phyloP scores from a whole-genome alignment of 2,113 vertebrate species.

The Galeopterus variegatus region DNA sequence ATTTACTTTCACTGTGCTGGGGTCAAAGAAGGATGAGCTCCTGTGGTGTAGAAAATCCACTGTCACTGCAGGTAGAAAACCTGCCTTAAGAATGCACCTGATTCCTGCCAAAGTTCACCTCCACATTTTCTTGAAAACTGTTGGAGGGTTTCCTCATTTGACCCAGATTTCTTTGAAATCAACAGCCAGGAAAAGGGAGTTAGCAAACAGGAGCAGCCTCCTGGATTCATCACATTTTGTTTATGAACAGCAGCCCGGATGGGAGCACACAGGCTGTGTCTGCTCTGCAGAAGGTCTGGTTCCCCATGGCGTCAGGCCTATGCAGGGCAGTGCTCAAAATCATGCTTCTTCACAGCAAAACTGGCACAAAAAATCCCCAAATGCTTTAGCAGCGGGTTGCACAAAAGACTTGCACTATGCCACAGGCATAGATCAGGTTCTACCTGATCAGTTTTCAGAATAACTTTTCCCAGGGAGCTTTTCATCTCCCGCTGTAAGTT shows the following conservation, averaged over 20 bases:
- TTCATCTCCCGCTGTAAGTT: neutral
- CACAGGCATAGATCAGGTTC: neutral
- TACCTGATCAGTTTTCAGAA: conserved; percentile 71
- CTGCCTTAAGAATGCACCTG: neutral
- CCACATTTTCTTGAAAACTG: neutral
- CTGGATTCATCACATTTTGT: conserved; percentile 41
- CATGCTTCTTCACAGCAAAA: conserved; percentile 56
- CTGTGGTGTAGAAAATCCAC: rapidly evolving
- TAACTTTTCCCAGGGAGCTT: no score
- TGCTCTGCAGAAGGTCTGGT: conserved; percentile 48
- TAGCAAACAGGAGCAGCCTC: conserved; percentile 38
- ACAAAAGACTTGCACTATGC: conserved; percentile 49
- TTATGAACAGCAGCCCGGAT: conserved; percentile 67
- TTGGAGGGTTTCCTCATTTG: neutral
- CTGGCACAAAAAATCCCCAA: conserved; percentile 21
- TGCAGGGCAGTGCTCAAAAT: conserved; percentile 53
- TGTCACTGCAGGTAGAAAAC: rapidly evolving
- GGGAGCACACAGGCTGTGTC: neutral
- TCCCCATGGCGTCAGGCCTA: conserved; percentile 44
- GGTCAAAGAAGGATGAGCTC: no score
- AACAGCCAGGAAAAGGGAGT: conserved; percentile 64
- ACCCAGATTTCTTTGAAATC: conserved; percentile 71
- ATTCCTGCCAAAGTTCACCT: neutral
- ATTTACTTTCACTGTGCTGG: neutral
- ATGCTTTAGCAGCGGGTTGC: conserved; percentile 64